These are phyloP conservation scores for Festucalex cinctus DNA, from an alignment of 2,113 vertebrate genomes.

Conservation along the genomic window DNA sequence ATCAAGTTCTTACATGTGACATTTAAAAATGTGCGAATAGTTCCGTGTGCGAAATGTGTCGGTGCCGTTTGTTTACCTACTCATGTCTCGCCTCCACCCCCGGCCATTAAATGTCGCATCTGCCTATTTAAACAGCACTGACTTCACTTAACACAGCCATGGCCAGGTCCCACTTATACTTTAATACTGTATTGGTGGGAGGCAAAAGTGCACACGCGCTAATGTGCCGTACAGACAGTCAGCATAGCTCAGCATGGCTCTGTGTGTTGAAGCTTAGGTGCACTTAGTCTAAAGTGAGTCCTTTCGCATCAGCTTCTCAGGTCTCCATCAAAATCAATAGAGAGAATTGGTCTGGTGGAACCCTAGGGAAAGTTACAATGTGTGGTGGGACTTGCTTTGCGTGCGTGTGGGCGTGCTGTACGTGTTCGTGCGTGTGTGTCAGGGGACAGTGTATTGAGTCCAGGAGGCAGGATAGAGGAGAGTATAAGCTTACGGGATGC, in stretches of 20 bases:
- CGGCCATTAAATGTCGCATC: constrained; percentile 57
- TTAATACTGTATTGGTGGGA: constrained; percentile 7
- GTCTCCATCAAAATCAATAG: constrained; percentile 66
- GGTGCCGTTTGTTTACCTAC: constrained; percentile 42
- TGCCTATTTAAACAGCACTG: constrained; percentile 59
- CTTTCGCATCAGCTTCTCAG: constrained; percentile 45
- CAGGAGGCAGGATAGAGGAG: constrained; percentile 31
- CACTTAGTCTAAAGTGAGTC: constrained; percentile 43
- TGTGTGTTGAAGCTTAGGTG: constrained; percentile 39
- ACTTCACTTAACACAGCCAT: constrained; percentile 57
- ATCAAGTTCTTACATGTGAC: constrained; percentile 44
- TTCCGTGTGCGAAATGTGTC: constrained; percentile 12
- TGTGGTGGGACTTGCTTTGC: constrained; percentile 14
- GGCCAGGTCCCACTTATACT: constrained; percentile 19
- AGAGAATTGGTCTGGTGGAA: constrained; percentile 46
- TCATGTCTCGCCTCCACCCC: constrained; percentile 1
- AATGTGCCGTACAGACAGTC: constrained; percentile 13
- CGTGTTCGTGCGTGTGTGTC: constrained; percentile 22
- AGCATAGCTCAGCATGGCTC: constrained; percentile 7
- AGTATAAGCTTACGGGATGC: constrained; percentile 46
- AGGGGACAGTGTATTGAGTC: constrained; percentile 39
- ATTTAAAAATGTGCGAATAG: constrained; percentile 56
- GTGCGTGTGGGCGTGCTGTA: background rate
- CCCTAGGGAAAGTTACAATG: constrained; percentile 44
- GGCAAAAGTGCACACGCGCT: constrained; percentile 3